A percentile compares a stretch with the other conserved stretches of the same genome.
These are phyloP conservation scores for Beaufortia kweichowensis DNA, from an alignment of 2,113 vertebrate genomes.

Conservation along the genomic window DNA sequence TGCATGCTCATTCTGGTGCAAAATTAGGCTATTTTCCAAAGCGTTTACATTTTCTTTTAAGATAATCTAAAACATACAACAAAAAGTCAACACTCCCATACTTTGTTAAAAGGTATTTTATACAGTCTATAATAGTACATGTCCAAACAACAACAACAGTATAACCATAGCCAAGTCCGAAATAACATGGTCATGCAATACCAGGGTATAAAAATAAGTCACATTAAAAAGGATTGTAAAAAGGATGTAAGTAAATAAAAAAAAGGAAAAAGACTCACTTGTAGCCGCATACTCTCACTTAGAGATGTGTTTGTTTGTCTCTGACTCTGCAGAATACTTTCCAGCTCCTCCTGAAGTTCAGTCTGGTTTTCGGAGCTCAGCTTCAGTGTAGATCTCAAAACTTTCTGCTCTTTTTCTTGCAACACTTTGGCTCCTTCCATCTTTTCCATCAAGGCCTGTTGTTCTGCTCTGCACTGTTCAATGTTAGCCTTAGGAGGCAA, in stretches of 20 bases:
- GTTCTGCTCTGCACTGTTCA: conserved; percentile 32
- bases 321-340: conserved; percentile 7
- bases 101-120: background rate
- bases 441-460: conserved; percentile 35
- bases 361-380: conserved; percentile 35
- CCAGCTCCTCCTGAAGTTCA: conserved; percentile 35
- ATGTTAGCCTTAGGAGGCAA: conserved; percentile 22
- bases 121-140: too few species aligned
- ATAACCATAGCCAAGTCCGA: too few species aligned
- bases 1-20: background rate
- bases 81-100: background rate
- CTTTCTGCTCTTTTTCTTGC: conserved; percentile 27
- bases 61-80: conserved; percentile 11
- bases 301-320: conserved; percentile 30
- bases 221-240: too few species aligned
- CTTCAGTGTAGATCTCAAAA: conserved; percentile 19
- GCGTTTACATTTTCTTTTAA: conserved; percentile 41
- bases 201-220: too few species aligned
- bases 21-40: background rate
- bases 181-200: too few species aligned
- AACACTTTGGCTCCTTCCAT: conserved; percentile 13
- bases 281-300: conserved; percentile 22
- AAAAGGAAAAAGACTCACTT: conserved; percentile 48
- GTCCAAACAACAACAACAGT: too few species aligned
- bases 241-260: too few species aligned